Base-by-base conservation (phyloP, 2,797 vertebrate genomes). In the Pseudocheirus occidentalis region DNA sequence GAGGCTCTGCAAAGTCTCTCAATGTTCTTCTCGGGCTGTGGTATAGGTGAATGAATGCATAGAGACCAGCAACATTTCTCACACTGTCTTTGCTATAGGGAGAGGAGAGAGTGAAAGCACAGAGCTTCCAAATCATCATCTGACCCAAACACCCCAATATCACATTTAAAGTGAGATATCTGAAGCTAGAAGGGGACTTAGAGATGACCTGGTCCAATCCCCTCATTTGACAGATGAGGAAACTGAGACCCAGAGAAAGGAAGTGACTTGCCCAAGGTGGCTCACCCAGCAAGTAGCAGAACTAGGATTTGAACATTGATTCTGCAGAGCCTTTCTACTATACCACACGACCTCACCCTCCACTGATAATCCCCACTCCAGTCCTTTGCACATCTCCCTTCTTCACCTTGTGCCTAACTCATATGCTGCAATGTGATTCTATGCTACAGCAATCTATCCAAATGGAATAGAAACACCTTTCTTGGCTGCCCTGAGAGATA, bases 401-500 rank as follows among this genome's bases (percentile, higher is more conserved):
- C 5, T 46, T 87, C 73, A 87, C 40, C 21, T 40, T 11, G n/a
- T 81, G n/a, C 21, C 73, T 6, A 81, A 21, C 40, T 46, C 40
- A 46, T 46, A 0, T 54, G 40, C 3, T 0, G 50, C 91, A 11
- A 24, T 0, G 24, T 18, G 94, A 55, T 57, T 90, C 95, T 0
- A 0, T 27, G 0, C 0, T 73, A 4, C 91, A 31, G 91, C 94
- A 14, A 93, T 96, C 97, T 92, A 59, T 90, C 95, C 94, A 10
- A 58, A 93, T 92, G 57, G 66, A 73, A 92, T 59, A 92, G 92
- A 94, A 97, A 93, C 94, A 92, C 62, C 91, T 50, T 50, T 93
- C 95, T 94, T 90, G 57, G 10, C 12, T 92, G 21, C 73, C 40
- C 89, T 62, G 94, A 93, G 94, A 40, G 93, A 96, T 97, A 95